Evolutionary conservation across 1,140 invertebrate species (phyloP).

Genomic region (Drosophila pseudoananassae): DNA sequence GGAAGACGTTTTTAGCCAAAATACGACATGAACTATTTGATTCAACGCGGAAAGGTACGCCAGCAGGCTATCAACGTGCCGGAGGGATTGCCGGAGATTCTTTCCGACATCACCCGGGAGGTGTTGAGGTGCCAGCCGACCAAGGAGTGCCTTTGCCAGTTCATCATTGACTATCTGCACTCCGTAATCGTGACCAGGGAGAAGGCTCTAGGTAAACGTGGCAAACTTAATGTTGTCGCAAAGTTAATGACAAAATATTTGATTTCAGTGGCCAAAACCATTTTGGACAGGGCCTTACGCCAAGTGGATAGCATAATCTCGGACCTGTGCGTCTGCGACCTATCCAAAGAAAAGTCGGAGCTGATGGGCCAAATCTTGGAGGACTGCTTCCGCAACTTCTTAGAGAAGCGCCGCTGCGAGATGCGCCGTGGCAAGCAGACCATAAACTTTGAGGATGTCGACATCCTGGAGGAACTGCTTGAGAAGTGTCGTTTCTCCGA

Average conservation of each 20-base stretch:
- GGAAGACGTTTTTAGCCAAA: background rate
- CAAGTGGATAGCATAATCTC: constrained; percentile 74
- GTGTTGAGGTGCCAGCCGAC: constrained; percentile 87
- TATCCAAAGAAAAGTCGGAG: constrained; percentile 65
- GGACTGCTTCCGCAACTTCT: constrained; percentile 76
- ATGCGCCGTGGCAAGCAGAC: constrained; percentile 62
- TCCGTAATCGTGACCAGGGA: constrained; percentile 88
- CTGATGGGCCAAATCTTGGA: constrained; percentile 68
- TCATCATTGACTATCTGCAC: constrained; percentile 89
- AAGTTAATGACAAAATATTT: background rate
- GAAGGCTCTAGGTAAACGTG: constrained; percentile 67
- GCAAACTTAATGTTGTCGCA: no score
- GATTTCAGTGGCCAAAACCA: constrained; percentile 63
- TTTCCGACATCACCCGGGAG: constrained; percentile 89
- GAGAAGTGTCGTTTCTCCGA: constrained; percentile 64
- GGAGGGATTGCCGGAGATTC: constrained; percentile 88
- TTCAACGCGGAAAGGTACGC: constrained; percentile 73
- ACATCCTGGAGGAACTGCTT: constrained; percentile 73
- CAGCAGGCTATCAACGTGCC: constrained; percentile 84
- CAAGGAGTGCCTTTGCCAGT: constrained; percentile 86
- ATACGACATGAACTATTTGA: constrained; percentile 68
- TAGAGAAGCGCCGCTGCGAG: constrained; percentile 73
- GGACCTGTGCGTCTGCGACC: constrained; percentile 73
- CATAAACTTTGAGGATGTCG: constrained; percentile 64
- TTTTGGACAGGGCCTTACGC: constrained; percentile 64